A percentile compares a stretch with the other conserved stretches of the same genome.
Conservation (phyloP, 2,888 invertebrate genomes). For the Argyresthia goedartella region DNA sequence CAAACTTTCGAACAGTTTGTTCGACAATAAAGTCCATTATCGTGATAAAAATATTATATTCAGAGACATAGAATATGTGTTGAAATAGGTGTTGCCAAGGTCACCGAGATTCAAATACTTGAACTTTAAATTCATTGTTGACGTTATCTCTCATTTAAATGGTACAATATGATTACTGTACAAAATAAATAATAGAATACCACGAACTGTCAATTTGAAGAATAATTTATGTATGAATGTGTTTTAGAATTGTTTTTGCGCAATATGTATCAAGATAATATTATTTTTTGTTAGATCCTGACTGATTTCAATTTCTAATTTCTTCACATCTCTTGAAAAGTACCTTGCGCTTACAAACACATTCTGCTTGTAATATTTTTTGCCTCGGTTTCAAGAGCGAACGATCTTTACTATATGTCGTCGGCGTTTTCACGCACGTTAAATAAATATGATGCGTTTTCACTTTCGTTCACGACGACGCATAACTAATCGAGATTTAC, state of each 20-base stretch:
- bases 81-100: slow-evolving; percentile 55
- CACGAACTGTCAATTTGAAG: neutral
- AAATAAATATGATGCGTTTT: slow-evolving; percentile 18
- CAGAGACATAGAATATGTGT: slow-evolving; percentile 19
- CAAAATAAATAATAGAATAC: neutral
- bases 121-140: slow-evolving; percentile 20
- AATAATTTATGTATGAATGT: neutral
- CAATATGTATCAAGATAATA: neutral
- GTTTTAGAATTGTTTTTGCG: neutral
- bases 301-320: no score
- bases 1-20: no score
- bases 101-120: slow-evolving; percentile 27
- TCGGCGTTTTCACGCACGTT: slow-evolving; percentile 15
- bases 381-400: slow-evolving; percentile 15
- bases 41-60: slow-evolving; percentile 38
- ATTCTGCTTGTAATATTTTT: neutral
- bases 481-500: neutral
- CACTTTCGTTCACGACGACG: slow-evolving; percentile 18
- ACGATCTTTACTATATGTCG: slow-evolving; percentile 22
- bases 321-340: neutral
- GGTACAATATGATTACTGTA: neutral
- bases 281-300: no score
- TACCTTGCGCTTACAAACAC: neutral
- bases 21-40: no score
- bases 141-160: slow-evolving; percentile 9